phyloP scores from a whole-genome alignment of 2,113 vertebrate species.

The Thunnus thynnus region DNA sequence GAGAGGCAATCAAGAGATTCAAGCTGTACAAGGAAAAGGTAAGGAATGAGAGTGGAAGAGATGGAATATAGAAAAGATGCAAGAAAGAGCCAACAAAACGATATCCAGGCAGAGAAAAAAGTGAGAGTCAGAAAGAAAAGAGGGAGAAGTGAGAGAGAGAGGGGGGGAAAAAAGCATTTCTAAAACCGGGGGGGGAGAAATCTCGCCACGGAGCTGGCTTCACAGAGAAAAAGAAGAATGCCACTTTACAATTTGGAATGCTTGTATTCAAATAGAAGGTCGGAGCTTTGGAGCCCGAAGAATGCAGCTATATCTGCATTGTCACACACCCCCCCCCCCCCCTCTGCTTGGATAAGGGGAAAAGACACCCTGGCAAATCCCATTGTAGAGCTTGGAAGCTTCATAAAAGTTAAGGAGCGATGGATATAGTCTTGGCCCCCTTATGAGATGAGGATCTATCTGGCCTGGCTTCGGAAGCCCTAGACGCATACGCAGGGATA shows the following conservation, averaged over 20 bases:
- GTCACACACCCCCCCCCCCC: slow-evolving; percentile 70
- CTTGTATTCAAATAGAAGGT: slow-evolving; percentile 83
- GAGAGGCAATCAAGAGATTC: not conserved
- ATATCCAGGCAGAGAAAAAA: not conserved
- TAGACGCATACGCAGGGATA: slow-evolving; percentile 81
- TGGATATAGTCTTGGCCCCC: slow-evolving; percentile 82
- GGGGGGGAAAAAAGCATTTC: slow-evolving; percentile 47
- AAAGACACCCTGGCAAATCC: slow-evolving; percentile 85
- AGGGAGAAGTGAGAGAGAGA: slow-evolving; percentile 14
- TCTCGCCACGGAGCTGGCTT: slow-evolving; percentile 62
- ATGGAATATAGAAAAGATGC: slow-evolving; percentile 12
- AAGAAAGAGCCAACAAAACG: not conserved
- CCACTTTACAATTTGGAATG: slow-evolving; percentile 83
- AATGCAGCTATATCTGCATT: slow-evolving; percentile 84
- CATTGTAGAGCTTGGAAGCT: slow-evolving; percentile 85
- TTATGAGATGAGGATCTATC: slow-evolving; percentile 85
- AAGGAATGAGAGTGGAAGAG: not conserved
- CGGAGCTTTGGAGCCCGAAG: slow-evolving; percentile 74
- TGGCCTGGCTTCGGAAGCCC: slow-evolving; percentile 79
- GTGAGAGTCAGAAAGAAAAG: slow-evolving; percentile 31
- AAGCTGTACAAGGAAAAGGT: slow-evolving; percentile 7
- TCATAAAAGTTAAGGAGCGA: slow-evolving; percentile 86
- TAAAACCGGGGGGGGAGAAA: slow-evolving; percentile 60
- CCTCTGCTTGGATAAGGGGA: slow-evolving; percentile 74
- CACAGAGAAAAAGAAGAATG: slow-evolving; percentile 81